Evolutionary conservation across 1,140 invertebrate genomes (phyloP), one percentile per base, ranked within the genome.

Genomic region (Halotydeus destructor): DNA sequence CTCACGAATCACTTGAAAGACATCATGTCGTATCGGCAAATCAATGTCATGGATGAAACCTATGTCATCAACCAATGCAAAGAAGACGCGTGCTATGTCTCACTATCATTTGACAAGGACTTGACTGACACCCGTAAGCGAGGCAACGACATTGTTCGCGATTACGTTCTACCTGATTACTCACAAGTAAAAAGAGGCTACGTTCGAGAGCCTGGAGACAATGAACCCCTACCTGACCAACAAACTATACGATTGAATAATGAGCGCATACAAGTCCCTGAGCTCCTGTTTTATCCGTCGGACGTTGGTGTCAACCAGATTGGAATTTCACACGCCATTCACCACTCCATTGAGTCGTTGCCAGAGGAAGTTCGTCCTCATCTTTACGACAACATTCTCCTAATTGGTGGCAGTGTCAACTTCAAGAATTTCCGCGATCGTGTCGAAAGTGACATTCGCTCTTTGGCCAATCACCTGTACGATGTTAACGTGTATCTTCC

Each of bases 1-100:
- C 60, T 99, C 35, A 98, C 94, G 0, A 99, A 99, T 67, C 84
- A 98, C 62, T 62, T 99, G 26, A 98, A 98, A 58, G 93, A 98
- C 60, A 74, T 96, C 8, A 78, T 97, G 46, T 97, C 91, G 0
- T 96, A 94, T 57, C 68, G 63, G 27, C 89, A 98, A 54, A 62
- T 98, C 14, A 83, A 98, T 67, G 88, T 99, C 0, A 88, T 96
- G 81, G 91, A 98, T 58, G 94, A 99, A 62, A 96, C 89, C 0
- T 91, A 86, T 63, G 86, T 98, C 0, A 88, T 99, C 8, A 98
- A 98, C 62, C 88, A 98, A 63, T 77, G 82, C 0, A 99, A 99
- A 60, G 94, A 99, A 64, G 91, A 98, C 59, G 73, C 78, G 0
- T 98, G 91, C 56, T 98, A 77, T 66, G 84, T 98, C 0, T 79